Conservation (phyloP, 2,113 vertebrate genomes). For the Odontesthes bonariensis region DNA sequence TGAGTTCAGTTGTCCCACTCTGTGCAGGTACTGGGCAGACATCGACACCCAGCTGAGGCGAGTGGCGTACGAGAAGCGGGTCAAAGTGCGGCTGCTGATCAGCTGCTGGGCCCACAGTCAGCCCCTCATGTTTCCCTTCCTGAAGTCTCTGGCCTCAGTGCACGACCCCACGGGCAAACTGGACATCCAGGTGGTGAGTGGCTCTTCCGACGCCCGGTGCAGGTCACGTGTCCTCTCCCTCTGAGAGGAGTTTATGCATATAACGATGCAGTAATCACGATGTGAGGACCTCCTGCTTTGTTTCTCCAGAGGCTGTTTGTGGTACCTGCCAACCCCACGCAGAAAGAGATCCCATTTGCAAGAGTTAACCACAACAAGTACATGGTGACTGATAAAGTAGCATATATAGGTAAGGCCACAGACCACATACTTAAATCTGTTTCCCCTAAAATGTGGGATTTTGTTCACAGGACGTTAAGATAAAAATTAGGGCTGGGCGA, state of each 20-base stretch:
- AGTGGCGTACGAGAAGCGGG: slow-evolving; percentile 76
- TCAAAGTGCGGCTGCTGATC: slow-evolving; percentile 83
- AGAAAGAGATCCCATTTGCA: slow-evolving; percentile 87
- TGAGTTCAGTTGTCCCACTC: neutral
- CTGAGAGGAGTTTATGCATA: neutral
- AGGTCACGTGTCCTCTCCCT: neutral
- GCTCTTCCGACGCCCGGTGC: too few species aligned
- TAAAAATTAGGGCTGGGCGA: too few species aligned
- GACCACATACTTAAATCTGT: neutral
- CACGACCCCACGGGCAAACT: slow-evolving; percentile 75
- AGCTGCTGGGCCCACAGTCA: slow-evolving; percentile 87
- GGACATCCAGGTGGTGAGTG: slow-evolving; percentile 89
- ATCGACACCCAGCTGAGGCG: slow-evolving; percentile 85
- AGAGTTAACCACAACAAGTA: slow-evolving; percentile 95
- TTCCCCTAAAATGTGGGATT: neutral
- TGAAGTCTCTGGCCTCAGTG: slow-evolving; percentile 87
- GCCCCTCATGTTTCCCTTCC: slow-evolving; percentile 87
- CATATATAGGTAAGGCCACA: slow-evolving; percentile 86
- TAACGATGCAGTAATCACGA: neutral
- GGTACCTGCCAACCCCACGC: slow-evolving; percentile 78
- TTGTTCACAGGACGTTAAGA: neutral
- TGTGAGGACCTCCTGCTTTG: neutral
- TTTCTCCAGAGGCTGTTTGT: slow-evolving; percentile 82
- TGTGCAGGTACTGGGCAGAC: slow-evolving; percentile 87
- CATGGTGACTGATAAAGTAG: slow-evolving; percentile 90